These are phyloP conservation scores for Macrophya annulata DNA, from an alignment of 2,888 invertebrate species.

Conservation along the genomic window DNA sequence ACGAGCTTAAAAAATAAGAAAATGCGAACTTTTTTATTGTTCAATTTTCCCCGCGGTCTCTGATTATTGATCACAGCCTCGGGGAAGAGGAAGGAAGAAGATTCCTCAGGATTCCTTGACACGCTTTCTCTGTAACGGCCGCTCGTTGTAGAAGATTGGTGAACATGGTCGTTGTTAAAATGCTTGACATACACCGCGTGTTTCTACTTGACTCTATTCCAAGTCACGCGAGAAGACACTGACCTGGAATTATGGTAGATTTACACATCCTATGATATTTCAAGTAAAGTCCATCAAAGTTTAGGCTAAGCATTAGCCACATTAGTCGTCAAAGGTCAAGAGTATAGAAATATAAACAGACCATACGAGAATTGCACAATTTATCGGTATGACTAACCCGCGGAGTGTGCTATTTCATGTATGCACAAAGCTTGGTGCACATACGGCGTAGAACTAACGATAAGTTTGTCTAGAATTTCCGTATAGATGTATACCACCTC, in stretches of 20 bases:
- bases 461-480: constrained; percentile 34
- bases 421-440: not conserved
- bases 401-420: constrained; percentile 10
- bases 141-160: not conserved
- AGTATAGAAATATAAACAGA: not conserved
- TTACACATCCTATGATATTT: not conserved
- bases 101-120: constrained; percentile 1
- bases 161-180: constrained; percentile 22
- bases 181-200: constrained; percentile 23
- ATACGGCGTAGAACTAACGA: not conserved
- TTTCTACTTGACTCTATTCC: constrained; percentile 11
- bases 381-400: constrained; percentile 29
- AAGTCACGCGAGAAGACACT: not conserved
- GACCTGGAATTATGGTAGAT: not conserved
- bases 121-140: not conserved
- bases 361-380: constrained; percentile 10
- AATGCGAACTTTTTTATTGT: not conserved
- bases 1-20: not conserved
- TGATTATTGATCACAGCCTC: not conserved
- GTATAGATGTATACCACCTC: not conserved
- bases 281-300: not conserved
- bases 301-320: too few species aligned
- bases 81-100: not conserved
- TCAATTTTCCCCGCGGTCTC: not conserved
- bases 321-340: not conserved